Evolutionary conservation across 2,113 vertebrate species (phyloP), one percentile per base, ranked within the genome.

Genomic region (Isurus oxyrinchus): DNA sequence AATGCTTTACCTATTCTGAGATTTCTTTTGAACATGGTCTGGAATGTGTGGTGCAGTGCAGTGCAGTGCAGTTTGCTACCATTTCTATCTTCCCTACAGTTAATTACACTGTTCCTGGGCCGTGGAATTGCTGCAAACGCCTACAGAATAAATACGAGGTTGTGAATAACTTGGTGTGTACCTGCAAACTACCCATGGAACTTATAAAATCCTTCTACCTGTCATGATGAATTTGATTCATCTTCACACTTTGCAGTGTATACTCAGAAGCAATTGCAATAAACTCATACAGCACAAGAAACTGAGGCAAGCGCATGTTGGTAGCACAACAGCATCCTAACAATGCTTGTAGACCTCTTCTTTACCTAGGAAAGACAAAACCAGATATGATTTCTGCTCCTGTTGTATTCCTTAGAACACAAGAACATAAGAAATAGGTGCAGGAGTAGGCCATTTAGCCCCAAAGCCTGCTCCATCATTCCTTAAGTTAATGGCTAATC

Each of bases 81-180:
- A 7, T 53, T 95, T 72, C 94, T 95, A 95, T 53, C 66, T 95
- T 16, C 44, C 94, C 27, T 72, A 49, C 94, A 95, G 94, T 95
- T 95, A 72, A 95, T 95, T 95, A 95, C n/a, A 67, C 49, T 95
- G 40, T 95, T 95, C 66, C 66, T 53, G 40, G 49, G 66, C 94
- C 40, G 44, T 69, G 94, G 94, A 95, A 76, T 95, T 72, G 44
- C 67, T 95, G 66, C 40, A 67, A 95, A 72, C 67, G 35, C 66
- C 11, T 35, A 55, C 94, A 95, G 94, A 95, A 95, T 76, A 95
- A 55, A 76, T 95, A 76, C 66, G 1, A 53, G 93, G 63, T 95
- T 95, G 21, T 69, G 40, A 95, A 95, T 95, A 95, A 31, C 66
- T 66, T 95, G 10, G 66, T 19, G 55, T 95, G 27, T 72, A 25